phyloP scores from a whole-genome alignment of 2,888 invertebrate genomes.

The Campaea margaritaria region DNA sequence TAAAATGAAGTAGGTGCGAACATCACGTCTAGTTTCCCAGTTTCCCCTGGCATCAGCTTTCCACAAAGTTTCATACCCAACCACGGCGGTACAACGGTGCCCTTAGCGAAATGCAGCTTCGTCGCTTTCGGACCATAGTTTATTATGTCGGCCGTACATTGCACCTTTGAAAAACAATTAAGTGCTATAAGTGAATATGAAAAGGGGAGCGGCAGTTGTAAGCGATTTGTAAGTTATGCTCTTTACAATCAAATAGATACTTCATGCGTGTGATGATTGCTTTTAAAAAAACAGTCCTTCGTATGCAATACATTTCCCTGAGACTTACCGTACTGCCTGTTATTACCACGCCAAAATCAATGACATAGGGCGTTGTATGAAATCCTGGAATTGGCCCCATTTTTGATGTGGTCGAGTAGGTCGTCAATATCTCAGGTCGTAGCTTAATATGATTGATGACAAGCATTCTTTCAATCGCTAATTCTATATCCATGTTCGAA shows the following conservation, averaged over 20 bases:
- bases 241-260: too few species aligned
- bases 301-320: too few species aligned
- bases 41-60: constrained; percentile 78
- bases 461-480: constrained; percentile 85
- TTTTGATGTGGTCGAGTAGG: constrained; percentile 59
- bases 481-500: constrained; percentile 84
- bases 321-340: constrained; percentile 70
- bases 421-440: constrained; percentile 66
- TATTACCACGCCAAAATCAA: constrained; percentile 85
- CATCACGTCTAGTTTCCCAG: constrained; percentile 75
- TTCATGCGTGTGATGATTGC: too few species aligned
- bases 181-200: neutral
- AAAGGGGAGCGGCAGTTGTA: neutral
- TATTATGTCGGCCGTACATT: constrained; percentile 74
- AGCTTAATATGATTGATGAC: constrained; percentile 74
- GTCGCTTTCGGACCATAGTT: constrained; percentile 85
- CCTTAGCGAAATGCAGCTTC: constrained; percentile 74
- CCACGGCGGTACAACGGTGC: constrained; percentile 64
- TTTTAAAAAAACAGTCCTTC: too few species aligned
- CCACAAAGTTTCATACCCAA: constrained; percentile 68
- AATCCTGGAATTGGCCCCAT: constrained; percentile 79
- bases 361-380: constrained; percentile 76
- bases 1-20: constrained; percentile 79
- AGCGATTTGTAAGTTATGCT: too few species aligned
- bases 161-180: constrained; percentile 53